Evolutionary conservation across 2,888 invertebrate species (phyloP).

Genomic region (Eristalis tenax): DNA sequence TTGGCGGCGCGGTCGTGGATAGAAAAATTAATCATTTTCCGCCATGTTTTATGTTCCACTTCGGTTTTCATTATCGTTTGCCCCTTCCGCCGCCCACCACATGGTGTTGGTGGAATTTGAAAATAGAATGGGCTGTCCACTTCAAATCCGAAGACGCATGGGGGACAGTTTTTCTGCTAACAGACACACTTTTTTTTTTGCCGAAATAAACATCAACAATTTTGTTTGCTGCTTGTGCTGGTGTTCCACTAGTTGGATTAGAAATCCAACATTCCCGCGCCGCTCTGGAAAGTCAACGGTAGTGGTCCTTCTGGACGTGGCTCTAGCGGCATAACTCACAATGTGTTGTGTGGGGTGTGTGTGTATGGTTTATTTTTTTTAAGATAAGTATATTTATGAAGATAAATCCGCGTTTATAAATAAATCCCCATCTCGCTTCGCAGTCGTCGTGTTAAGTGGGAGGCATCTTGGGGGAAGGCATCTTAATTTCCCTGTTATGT

Average conservation of each 20-base stretch:
- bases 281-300: not conserved
- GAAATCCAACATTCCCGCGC: not conserved
- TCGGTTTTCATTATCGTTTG: constrained; percentile 23
- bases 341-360: not conserved
- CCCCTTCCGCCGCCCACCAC: not conserved
- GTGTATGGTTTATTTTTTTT: not conserved
- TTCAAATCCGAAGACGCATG: constrained; percentile 21
- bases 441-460: constrained; percentile 13
- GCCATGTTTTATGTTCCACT: not conserved
- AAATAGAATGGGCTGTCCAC: constrained; percentile 8
- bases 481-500: constrained; percentile 28
- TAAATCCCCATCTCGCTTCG: constrained; percentile 9
- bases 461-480: constrained; percentile 13
- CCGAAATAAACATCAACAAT: constrained; percentile 48
- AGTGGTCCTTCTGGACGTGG: not conserved
- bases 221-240: constrained; percentile 11
- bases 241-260: not conserved
- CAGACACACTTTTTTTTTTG: constrained; percentile 25
- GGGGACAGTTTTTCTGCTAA: constrained; percentile 36
- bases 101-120: not conserved
- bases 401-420: constrained; percentile 42
- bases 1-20: not conserved
- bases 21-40: constrained; percentile 31
- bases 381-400: constrained; percentile 15
- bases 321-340: not conserved